Conservation (phyloP, 2,797 vertebrate species). For the Esox masquinongy region DNA sequence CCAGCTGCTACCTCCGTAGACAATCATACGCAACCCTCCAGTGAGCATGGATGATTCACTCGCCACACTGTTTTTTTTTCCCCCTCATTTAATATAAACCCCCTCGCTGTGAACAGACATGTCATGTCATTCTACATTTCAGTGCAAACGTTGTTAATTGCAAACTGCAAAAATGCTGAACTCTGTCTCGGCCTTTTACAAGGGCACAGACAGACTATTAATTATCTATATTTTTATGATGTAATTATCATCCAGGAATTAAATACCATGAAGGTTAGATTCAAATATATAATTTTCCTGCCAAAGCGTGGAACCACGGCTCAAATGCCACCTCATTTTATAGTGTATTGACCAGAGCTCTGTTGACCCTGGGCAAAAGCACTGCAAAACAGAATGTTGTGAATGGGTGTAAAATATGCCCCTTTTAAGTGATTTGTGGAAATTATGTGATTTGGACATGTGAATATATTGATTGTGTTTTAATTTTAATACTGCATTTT, state of each 20-base stretch:
- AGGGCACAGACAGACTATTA: slow-evolving; percentile 24
- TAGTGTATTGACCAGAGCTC: not conserved
- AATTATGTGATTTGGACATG: not conserved
- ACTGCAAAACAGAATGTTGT: not conserved
- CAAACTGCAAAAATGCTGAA: not conserved
- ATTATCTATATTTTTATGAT: slow-evolving; percentile 37
- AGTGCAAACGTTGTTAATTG: not conserved
- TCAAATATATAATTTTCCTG: not conserved
- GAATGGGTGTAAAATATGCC: not conserved
- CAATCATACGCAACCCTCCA: not conserved
- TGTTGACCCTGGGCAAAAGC: not conserved
- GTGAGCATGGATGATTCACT: not conserved
- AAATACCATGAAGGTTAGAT: slow-evolving; percentile 43
- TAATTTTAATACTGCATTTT: not conserved
- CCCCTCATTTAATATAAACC: not conserved
- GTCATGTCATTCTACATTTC: not conserved
- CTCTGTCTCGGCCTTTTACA: slow-evolving; percentile 11
- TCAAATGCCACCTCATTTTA: not conserved
- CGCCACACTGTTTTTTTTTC: not conserved
- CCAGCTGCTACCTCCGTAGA: not conserved
- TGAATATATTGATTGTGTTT: not conserved
- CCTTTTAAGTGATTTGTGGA: not conserved
- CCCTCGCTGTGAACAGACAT: not conserved
- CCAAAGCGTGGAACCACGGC: not conserved
- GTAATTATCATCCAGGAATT: slow-evolving; percentile 31